phyloP scores from a whole-genome alignment of 2,113 vertebrate genomes.

The Cyanoramphus novaezelandiae region DNA sequence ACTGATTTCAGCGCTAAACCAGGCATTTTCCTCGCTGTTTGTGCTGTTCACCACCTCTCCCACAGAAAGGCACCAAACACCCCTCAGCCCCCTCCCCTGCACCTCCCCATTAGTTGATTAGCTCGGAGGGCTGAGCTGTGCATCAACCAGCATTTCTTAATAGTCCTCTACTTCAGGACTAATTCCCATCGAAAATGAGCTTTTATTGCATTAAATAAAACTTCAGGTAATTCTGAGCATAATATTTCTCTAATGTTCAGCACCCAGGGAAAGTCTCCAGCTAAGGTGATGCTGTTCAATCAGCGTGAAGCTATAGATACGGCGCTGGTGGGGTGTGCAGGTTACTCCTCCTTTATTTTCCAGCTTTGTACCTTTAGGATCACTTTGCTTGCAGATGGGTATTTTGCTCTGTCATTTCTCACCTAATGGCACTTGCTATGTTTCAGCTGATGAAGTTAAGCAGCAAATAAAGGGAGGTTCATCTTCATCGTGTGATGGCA shows the following conservation, averaged over 20 bases:
- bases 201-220: conserved; percentile 27
- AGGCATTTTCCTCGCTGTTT: not conserved
- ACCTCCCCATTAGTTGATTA: not conserved
- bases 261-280: not conserved
- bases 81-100: not conserved
- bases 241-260: not conserved
- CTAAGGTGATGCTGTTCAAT: not conserved
- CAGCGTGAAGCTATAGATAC: rapidly evolving
- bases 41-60: not conserved
- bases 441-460: conserved; percentile 69
- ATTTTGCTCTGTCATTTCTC: conserved; percentile 51
- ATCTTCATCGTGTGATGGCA: not conserved
- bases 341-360: not conserved
- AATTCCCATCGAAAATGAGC: not conserved
- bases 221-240: not conserved
- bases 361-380: not conserved
- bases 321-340: not conserved
- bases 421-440: conserved; percentile 65
- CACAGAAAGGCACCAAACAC: not conserved
- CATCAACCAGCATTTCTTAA: not conserved
- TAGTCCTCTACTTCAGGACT: not conserved
- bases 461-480: conserved; percentile 73
- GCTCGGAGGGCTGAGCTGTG: not conserved
- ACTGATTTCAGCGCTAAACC: not conserved
- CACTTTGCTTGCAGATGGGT: not conserved